Percentiles rank a stretch among this genome's conserved stretches.
Conservation (phyloP, 1,140 invertebrate genomes). For the Caenorhabditis latens region DNA sequence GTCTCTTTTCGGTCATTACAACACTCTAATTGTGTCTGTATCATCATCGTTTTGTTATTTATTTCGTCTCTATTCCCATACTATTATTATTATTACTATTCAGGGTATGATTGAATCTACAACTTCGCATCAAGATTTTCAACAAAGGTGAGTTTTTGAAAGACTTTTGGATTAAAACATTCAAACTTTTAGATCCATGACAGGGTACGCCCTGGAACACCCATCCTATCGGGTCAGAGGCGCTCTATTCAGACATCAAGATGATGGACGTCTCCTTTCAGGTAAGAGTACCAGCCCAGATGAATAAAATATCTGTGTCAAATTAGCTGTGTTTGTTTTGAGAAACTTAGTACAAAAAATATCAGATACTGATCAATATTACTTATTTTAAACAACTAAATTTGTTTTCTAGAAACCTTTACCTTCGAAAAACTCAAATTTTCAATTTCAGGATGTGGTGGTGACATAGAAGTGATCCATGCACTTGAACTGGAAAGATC, state of each 20-base stretch:
- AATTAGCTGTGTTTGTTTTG: neutral
- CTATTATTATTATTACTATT: neutral
- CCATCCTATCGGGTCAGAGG: constrained; percentile 33
- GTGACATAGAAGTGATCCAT: constrained; percentile 57
- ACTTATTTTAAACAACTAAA: no score
- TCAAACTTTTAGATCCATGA: constrained; percentile 27
- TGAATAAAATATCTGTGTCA: no score
- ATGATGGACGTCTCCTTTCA: constrained; percentile 58
- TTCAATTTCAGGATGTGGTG: constrained; percentile 45
- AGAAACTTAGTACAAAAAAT: no score
- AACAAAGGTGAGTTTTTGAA: constrained; percentile 39
- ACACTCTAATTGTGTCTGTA: neutral
- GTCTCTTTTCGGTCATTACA: neutral
- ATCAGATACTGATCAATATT: no score
- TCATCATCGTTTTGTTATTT: constrained; percentile 12
- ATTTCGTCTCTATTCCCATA: neutral
- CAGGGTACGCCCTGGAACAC: constrained; percentile 39
- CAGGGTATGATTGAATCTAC: constrained; percentile 55
- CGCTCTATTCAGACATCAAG: constrained; percentile 15
- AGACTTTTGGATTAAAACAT: neutral
- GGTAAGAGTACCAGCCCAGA: neutral
- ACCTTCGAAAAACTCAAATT: no score
- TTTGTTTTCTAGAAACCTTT: no score
- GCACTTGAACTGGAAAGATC: constrained; percentile 31
- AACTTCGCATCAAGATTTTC: constrained; percentile 56